A percentile compares a stretch with the other conserved stretches of the same genome.
phyloP scores from a whole-genome alignment of 2,888 invertebrate species.

The Chalcosyrphus nemorum region DNA sequence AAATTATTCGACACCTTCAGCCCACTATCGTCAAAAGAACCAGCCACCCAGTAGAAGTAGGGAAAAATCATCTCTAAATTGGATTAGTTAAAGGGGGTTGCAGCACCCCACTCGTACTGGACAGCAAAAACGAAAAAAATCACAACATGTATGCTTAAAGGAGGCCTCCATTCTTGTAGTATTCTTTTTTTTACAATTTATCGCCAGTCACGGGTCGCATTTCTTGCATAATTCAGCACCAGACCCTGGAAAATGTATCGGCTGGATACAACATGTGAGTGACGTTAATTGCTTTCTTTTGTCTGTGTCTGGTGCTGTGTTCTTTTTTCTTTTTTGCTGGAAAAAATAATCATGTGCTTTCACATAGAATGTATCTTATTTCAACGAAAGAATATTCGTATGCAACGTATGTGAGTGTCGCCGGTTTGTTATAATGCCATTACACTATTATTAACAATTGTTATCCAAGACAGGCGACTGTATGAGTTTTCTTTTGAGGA shows the following conservation, averaged over 20 bases:
- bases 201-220: conserved; percentile 60
- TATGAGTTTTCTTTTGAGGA: background rate
- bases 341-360: conserved; percentile 28
- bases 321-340: background rate
- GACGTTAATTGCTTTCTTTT: conserved; percentile 65
- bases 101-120: background rate
- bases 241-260: conserved; percentile 40
- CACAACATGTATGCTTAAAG: conserved; percentile 16
- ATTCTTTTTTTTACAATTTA: conserved; percentile 38
- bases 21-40: background rate
- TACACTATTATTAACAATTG: conserved; percentile 28
- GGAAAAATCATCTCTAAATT: conserved; percentile 53
- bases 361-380: conserved; percentile 53
- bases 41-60: background rate
- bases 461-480: background rate
- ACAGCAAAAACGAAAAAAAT: conserved; percentile 16
- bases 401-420: background rate
- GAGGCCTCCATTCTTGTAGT: conserved; percentile 11
- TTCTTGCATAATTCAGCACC: conserved; percentile 67
- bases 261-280: conserved; percentile 42
- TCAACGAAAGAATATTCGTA: conserved; percentile 40
- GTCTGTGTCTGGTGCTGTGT: conserved; percentile 42
- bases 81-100: conserved; percentile 62
- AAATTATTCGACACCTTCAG: conserved; percentile 64
- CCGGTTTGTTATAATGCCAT: conserved; percentile 19